Evolutionary conservation across 2,113 vertebrate genomes (phyloP), one percentile per base, ranked within the genome.

Genomic region (Pteruthius melanotis): DNA sequence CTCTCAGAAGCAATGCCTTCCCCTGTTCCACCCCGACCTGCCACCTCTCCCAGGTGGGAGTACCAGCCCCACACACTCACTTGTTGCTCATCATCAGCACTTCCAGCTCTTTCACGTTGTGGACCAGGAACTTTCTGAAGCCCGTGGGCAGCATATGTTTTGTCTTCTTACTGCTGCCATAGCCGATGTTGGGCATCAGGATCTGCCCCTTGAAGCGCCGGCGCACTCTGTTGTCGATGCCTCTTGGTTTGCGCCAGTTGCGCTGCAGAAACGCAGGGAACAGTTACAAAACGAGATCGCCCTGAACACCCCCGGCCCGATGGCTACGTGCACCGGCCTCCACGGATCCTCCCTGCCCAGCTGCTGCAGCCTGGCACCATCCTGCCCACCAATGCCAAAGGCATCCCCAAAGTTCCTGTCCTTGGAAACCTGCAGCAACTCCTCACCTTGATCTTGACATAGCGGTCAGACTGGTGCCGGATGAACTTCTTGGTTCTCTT

Each of bases 21-120:
- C 39, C 18, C 17, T 0, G 0, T 11, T 23, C 21, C 22, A 2
- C 37, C 37, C 22, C 0, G 0, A 1, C 30, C 0, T 0, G 2
- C 31, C 10, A 12, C 31, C 52, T 53, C 54, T 60, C 60, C 26
- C 13, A 28, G 5, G 11, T 3, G 5, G 7, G 22, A 70, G 18
- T 4, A 3, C 2, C 1, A 10, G 12, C 40, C 45, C 27, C 2
- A 3, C 59, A 30, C 27, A 97, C 98, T 99, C 97, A 99, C 99
- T 99, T 99, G 98, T 99, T 99, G 88, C 99, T 99, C 99, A 99
- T 99, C 98, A 99, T 98, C 49, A 99, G 98, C 86, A 99, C 99
- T 68, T 99, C 99, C 4, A 99, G 98, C 95, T 99, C 99, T 95
- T 99, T 99, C 92, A 99, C 97, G 0, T 99, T 99, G 98, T 99